phyloP scores from a whole-genome alignment of 2,888 invertebrate genomes.

The Pseudococcus jackbeardsleyi region DNA sequence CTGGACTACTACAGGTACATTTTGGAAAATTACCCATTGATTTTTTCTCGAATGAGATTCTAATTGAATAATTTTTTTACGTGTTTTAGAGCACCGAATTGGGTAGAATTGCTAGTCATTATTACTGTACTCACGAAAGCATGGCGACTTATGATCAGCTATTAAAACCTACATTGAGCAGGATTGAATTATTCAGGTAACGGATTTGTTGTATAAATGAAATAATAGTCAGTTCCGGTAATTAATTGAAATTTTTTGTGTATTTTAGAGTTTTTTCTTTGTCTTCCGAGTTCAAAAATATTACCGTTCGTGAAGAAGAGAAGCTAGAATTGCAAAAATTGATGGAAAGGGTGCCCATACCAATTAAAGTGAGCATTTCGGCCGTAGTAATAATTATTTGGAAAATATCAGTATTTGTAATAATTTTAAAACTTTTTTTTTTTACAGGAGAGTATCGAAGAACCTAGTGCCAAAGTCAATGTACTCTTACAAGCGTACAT shows the following conservation, averaged over 20 bases:
- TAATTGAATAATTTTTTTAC: conserved; percentile 10
- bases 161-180: conserved; percentile 94
- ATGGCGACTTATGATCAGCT: conserved; percentile 97
- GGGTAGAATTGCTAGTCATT: conserved; percentile 98
- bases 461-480: conserved; percentile 96
- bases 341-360: conserved; percentile 96
- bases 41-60: neutral
- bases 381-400: neutral
- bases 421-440: neutral
- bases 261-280: conserved; percentile 90
- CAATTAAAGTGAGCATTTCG: conserved; percentile 82
- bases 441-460: conserved; percentile 90
- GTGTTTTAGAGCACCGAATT: conserved; percentile 87
- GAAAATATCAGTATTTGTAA: neutral
- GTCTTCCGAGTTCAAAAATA: conserved; percentile 95
- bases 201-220: neutral
- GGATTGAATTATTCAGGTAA: conserved; percentile 91
- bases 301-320: conserved; percentile 95
- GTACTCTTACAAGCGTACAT: conserved; percentile 97
- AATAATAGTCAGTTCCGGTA: neutral
- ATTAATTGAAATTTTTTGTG: neutral
- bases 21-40: neutral
- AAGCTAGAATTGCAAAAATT: conserved; percentile 96
- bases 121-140: conserved; percentile 97
- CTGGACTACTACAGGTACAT: conserved; percentile 81